Evolutionary conservation across 1,140 invertebrate genomes (phyloP).

Genomic region (Andrena cerasifolii): DNA sequence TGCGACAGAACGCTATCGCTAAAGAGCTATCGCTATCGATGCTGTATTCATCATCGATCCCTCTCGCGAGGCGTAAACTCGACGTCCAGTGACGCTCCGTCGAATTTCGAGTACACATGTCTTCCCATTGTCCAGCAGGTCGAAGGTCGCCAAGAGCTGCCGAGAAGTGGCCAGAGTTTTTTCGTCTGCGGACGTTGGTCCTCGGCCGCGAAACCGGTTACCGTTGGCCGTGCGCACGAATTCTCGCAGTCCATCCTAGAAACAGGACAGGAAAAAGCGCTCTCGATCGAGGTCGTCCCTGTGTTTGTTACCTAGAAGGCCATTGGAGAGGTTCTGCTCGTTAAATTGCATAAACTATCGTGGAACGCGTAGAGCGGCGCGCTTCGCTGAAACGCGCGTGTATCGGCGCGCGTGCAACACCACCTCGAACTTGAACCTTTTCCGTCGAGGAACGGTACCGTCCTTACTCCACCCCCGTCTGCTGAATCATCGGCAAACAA

Average conservation of each 20-base stretch:
- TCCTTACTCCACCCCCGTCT: too few species aligned
- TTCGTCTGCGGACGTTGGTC: constrained; percentile 3
- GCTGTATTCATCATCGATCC: too few species aligned
- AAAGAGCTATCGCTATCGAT: too few species aligned
- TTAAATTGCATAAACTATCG: constrained; percentile 33
- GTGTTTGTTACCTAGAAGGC: constrained; percentile 19
- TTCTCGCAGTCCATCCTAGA: constrained; percentile 24
- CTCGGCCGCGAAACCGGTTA: constrained; percentile 41
- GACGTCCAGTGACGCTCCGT: background rate
- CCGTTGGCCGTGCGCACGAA: background rate
- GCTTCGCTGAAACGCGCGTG: background rate
- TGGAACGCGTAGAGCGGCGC: background rate
- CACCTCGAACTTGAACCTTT: constrained; percentile 7
- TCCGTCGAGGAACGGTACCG: background rate
- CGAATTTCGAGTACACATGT: background rate
- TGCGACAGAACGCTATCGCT: background rate
- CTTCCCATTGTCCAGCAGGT: background rate
- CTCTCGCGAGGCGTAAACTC: too few species aligned
- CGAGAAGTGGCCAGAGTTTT: constrained; percentile 1
- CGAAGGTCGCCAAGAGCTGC: constrained; percentile 35
- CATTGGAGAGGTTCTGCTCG: background rate
- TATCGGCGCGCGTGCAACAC: background rate
- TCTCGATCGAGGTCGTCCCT: constrained; percentile 9
- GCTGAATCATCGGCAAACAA: too few species aligned
- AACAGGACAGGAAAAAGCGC: constrained; percentile 1